Base-by-base conservation (phyloP, 2,888 invertebrate genomes). In the Diploptera punctata region DNA sequence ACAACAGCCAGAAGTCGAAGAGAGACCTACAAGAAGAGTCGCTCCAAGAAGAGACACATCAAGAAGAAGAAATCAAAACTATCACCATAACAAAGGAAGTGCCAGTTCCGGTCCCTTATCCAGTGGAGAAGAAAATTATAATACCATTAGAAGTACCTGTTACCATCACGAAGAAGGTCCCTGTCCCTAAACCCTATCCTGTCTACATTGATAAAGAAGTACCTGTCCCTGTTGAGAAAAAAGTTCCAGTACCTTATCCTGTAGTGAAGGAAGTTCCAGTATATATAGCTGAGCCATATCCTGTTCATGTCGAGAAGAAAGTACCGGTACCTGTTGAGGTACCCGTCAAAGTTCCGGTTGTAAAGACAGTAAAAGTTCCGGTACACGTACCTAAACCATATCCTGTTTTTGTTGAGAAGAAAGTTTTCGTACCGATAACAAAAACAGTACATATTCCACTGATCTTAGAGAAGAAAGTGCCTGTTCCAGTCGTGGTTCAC, bases 261-360 rank as follows among this genome's bases (percentile, higher is more conserved):
- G 57, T 57, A n/a, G 57, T 29, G 29, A 57, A 29, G 71, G 77
- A 75, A 52, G 76, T 78, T 29, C 79, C 78, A 4, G 31, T 93
- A 21, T n/a, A n/a, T n/a, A n/a, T n/a, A n/a, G n/a, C n/a, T n/a
- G n/a, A n/a, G n/a, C n/a, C n/a, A n/a, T n/a, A n/a, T n/a, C n/a
- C n/a, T n/a, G n/a, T n/a, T n/a, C n/a, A n/a, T n/a, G 88, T 74
- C 9, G 70, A 68, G 44, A 67, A 68, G 43, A 67, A 73, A 38
- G 68, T 68, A 5, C 72, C 73, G 9, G 62, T 60, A 57, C 68
- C 68, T 18, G 71, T 74, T 7, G 38, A 62, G 33, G 60, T 94
- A 10, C 89, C 91, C 72, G 87, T 93, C 67, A 90, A 90, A 73
- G 88, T 94, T 10, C 68, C 33, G 38, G 71, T 71, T 1, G 29